Evolutionary conservation across 2,888 invertebrate genomes (phyloP).

Genomic region (Trachelus tabidus): DNA sequence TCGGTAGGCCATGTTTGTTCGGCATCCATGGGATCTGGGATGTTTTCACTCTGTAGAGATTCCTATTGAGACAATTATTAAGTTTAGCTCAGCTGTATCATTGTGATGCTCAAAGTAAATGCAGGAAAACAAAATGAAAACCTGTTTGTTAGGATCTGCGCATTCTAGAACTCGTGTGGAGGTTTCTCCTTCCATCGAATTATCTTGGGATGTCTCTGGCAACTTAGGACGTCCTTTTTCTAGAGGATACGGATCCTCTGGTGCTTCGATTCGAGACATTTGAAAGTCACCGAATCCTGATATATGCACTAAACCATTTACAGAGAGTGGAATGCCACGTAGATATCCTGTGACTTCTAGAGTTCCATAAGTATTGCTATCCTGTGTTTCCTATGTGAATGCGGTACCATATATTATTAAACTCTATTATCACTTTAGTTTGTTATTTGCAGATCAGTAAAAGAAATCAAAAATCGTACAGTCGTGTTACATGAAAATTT

Average conservation of each 20-base stretch:
- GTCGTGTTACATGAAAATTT: constrained; percentile 72
- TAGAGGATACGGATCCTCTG: constrained; percentile 77
- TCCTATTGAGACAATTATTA: constrained; percentile 63
- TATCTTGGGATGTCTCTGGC: not conserved
- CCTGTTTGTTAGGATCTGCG: constrained; percentile 76
- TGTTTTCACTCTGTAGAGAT: constrained; percentile 81
- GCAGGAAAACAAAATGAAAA: constrained; percentile 25
- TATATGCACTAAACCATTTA: constrained; percentile 90
- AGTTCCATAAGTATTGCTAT: constrained; percentile 70
- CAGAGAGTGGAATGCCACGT: constrained; percentile 84
- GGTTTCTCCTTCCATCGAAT: constrained; percentile 47
- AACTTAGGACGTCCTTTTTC: constrained; percentile 60
- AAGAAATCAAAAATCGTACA: constrained; percentile 39
- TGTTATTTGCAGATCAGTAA: not conserved
- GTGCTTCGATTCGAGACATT: constrained; percentile 81
- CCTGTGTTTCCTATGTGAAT: constrained; percentile 26
- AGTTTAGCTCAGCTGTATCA: not conserved
- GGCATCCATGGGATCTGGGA: constrained; percentile 90
- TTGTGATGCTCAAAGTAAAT: not conserved
- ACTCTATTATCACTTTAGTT: constrained; percentile 37
- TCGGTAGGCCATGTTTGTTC: constrained; percentile 98
- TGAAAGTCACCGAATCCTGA: constrained; percentile 95
- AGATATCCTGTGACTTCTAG: constrained; percentile 89
- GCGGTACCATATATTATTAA: constrained; percentile 6
- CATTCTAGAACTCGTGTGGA: constrained; percentile 69